These are phyloP conservation scores for Montipora efflorescens DNA, from an alignment of 64 coral and sea anemone species.

Conservation along the genomic window DNA sequence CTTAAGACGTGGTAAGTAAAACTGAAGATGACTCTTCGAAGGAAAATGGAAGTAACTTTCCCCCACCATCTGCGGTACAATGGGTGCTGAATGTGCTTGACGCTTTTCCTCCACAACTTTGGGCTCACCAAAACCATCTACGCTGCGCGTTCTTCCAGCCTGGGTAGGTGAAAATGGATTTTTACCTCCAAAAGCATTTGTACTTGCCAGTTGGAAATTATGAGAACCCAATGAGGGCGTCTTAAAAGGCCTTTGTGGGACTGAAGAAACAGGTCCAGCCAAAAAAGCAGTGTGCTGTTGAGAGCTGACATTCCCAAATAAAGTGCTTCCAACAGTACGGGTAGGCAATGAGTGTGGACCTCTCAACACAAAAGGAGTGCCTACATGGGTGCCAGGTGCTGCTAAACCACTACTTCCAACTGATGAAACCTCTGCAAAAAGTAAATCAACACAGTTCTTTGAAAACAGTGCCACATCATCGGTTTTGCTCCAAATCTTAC, in stretches of 20 bases:
- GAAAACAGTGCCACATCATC: background rate
- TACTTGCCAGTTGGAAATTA: slow-evolving; percentile 18
- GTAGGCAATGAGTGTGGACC: background rate
- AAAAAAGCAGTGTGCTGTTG: background rate
- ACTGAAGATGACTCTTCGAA: slow-evolving; percentile 28
- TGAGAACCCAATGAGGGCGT: background rate
- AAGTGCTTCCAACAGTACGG: background rate
- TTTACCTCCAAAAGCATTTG: background rate
- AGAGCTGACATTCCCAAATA: background rate
- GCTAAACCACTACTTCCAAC: background rate
- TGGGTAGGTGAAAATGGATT: slow-evolving; percentile 22
- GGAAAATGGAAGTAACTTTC: slow-evolving; percentile 32
- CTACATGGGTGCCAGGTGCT: background rate
- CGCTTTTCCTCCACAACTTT: background rate
- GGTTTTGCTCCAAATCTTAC: background rate
- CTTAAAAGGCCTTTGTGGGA: background rate
- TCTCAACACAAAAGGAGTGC: slow-evolving; percentile 25
- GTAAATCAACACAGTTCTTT: background rate
- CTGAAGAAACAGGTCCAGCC: slow-evolving; percentile 1
- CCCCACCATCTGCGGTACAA: background rate
- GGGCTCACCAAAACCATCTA: background rate
- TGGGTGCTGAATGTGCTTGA: slow-evolving; percentile 54
- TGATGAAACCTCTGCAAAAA: background rate
- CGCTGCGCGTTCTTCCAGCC: background rate
- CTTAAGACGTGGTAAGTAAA: slow-evolving; percentile 56